Percentiles rank a stretch among this genome's conserved stretches.
phyloP scores from a whole-genome alignment of 1,140 invertebrate genomes.

The Pachyrhynchus sulphureomaculatus region DNA sequence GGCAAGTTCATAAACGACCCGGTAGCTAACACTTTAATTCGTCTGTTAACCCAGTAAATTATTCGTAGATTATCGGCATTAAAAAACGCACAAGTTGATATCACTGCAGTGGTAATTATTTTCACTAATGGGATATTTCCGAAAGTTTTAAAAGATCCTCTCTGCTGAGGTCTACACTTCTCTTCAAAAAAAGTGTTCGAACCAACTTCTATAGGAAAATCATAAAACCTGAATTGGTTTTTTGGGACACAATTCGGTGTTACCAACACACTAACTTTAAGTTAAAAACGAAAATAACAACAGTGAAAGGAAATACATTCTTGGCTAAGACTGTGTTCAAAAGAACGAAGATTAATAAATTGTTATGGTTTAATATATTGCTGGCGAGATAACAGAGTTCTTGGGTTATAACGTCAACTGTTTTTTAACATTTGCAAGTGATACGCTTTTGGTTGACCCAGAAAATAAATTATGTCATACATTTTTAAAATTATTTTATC shows the following conservation, averaged over 20 bases:
- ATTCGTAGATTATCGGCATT: neutral
- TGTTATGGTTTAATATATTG: too few relatives aligned
- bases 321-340: too few relatives aligned
- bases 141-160: neutral
- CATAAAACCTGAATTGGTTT: constrained; percentile 9
- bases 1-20: neutral
- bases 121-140: neutral
- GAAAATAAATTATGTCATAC: too few relatives aligned
- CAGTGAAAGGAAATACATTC: too few relatives aligned
- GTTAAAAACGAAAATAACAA: too few relatives aligned
- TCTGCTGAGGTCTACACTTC: neutral
- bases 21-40: neutral
- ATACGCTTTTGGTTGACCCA: too few relatives aligned
- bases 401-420: too few relatives aligned
- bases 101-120: neutral
- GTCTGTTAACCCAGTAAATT: constrained; percentile 8
- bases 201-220: constrained; percentile 5
- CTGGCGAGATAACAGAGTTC: too few relatives aligned
- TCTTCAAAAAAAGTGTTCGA: neutral
- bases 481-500: too few relatives aligned
- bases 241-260: constrained; percentile 3
- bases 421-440: too few relatives aligned
- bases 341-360: too few relatives aligned
- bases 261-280: too few relatives aligned
- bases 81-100: constrained; percentile 7